phyloP scores from a whole-genome alignment of 2,113 vertebrate species.

The Apeltes quadracus region DNA sequence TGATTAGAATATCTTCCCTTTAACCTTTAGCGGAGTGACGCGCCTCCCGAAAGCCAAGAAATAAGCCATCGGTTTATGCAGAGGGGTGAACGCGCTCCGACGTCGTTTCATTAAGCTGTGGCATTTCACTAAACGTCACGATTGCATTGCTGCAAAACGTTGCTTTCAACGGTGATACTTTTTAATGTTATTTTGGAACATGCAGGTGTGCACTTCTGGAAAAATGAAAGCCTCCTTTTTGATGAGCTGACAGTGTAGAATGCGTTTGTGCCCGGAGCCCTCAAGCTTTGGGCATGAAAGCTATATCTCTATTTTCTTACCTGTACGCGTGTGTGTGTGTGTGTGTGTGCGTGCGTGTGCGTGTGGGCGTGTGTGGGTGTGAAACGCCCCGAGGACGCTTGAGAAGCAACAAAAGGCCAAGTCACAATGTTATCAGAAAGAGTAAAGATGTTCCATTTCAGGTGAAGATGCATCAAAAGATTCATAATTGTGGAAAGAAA shows the following conservation, averaged over 20 bases:
- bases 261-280: slow-evolving; percentile 46
- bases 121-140: slow-evolving; percentile 58
- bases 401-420: slow-evolving; percentile 43
- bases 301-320: slow-evolving; percentile 21
- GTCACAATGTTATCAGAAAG: slow-evolving; percentile 54
- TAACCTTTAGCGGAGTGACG: slow-evolving; percentile 77
- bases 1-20: slow-evolving; percentile 80
- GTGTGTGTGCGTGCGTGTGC: slow-evolving; percentile 1
- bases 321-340: slow-evolving; percentile 9
- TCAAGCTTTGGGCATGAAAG: no score
- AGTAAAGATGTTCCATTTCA: slow-evolving; percentile 63
- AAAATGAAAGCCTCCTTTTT: slow-evolving; percentile 19
- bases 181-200: slow-evolving; percentile 16
- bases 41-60: slow-evolving; percentile 54
- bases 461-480: slow-evolving; percentile 39
- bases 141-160: slow-evolving; percentile 41
- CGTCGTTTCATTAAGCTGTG: slow-evolving; percentile 65
- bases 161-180: slow-evolving; percentile 13
- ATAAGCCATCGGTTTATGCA: slow-evolving; percentile 66
- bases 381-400: slow-evolving; percentile 26
- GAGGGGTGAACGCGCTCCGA: slow-evolving; percentile 54
- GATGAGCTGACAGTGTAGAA: slow-evolving; percentile 64
- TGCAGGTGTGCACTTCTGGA: slow-evolving; percentile 52
- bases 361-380: background rate
- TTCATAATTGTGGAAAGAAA: slow-evolving; percentile 44